phyloP scores from a whole-genome alignment of 2,888 invertebrate species.

The Cartodere bifasciata region DNA sequence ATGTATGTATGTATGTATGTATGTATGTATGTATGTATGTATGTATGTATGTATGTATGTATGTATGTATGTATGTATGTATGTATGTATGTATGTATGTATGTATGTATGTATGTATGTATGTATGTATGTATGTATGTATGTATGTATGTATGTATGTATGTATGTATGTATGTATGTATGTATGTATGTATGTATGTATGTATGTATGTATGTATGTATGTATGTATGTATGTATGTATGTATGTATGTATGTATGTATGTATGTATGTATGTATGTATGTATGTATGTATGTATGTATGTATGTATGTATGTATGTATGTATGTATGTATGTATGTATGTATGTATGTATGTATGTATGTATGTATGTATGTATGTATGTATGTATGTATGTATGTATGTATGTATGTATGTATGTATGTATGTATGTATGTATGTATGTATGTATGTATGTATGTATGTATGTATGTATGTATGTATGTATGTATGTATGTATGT shows the following conservation, averaged over 20 bases:
- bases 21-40: slow-evolving; percentile 4
- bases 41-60: slow-evolving; percentile 4
- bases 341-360: neutral
- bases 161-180: neutral
- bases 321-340: too few species aligned
- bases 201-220: too few species aligned
- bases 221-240: too few species aligned
- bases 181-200: neutral
- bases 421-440: neutral
- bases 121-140: neutral
- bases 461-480: neutral
- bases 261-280: too few species aligned
- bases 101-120: neutral
- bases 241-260: too few species aligned
- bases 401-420: neutral
- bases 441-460: neutral
- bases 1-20: slow-evolving; percentile 3
- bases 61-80: slow-evolving; percentile 2
- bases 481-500: neutral
- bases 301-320: too few species aligned
- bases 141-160: neutral
- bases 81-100: slow-evolving; percentile 1
- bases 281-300: too few species aligned
- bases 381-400: neutral
- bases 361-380: neutral